Evolutionary conservation across 2,113 vertebrate genomes (phyloP), one percentile per base, ranked within the genome.

Genomic region (Nothocercus nigrocapillus): DNA sequence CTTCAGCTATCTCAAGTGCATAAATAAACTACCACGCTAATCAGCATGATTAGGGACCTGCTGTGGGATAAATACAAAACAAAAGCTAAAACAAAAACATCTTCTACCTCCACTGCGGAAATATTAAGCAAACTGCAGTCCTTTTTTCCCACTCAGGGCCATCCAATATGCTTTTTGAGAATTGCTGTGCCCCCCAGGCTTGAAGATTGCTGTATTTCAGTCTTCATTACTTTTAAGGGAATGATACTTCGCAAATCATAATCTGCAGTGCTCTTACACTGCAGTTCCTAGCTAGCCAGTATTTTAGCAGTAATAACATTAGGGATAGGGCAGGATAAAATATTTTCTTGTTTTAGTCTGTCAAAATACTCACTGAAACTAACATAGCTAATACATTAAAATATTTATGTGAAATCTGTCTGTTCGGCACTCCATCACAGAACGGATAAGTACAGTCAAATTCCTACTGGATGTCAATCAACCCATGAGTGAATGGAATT

Each of bases 271-370:
- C 38, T 85, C 13, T 69, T 42, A 44, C 53, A 12, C 2, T 17
- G 17, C 54, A 77, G 6, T 36, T 83, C 47, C 36, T 27, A 2
- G 64, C 61, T 40, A 30, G 51, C 67, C 5, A 16, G n/a, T 5
- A 19, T 42, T 82, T 77, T 5, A 89, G 44, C 54, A 80, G 16
- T 45, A 17, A 10, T 1, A 86, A 42, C 12, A 58, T 8, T 47
- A 91, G 51, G 14, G n/a, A 67, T 8, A 22, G 56, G 49, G 59
- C 56, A 95, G 82, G 82, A 72, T 90, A 93, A 93, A 95, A 47
- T 84, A 90, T 83, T 85, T 62, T 42, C 75, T 80, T 88, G 63
- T 44, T 89, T 95, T 36, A 91, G 44, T 27, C 87, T 92, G 89
- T 89, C 82, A 72, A 59, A 95, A 68, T 11, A 21, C 45, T 77